Base-by-base conservation (phyloP, 1,140 invertebrate species). In the Venturia canescens region DNA sequence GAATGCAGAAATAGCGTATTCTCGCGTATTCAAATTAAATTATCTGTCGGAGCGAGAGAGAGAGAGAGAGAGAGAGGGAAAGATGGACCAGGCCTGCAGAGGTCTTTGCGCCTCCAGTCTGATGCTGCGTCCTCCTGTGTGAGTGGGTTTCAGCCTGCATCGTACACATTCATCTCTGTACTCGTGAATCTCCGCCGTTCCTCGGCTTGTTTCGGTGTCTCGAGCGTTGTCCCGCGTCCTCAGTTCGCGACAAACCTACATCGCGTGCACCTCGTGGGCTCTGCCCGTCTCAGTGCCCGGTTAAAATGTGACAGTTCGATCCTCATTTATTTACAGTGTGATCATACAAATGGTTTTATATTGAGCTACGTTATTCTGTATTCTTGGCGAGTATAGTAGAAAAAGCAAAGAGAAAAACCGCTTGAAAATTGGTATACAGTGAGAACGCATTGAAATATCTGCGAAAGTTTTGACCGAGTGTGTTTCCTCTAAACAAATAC, bases 221-320 rank as follows among this genome's bases (percentile, higher is more conserved):
- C 66, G 83, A 84, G 83, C 85, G 81, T 88, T 86, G 86, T 86
- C 84, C 85, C 86, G 81, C 83, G 84, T 85, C 86, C 86, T 88
- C 89, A 91, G 90, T 91, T 85, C 82, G 84, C 85, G 88, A 88
- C 86, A 83, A 88, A 85, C 88, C 86, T 87, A 76, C 87, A 86
- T 72, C 83, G 85, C 71, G 86, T 80, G 82, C 69, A 77, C 34
- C 70, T 85, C 85, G 86, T 80, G 70, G 44, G 16, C 21, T 44
- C 11, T 18, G 48, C 4, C 71, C n/a, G 18, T 44, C 21, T 29
- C 18, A 13, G 53, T 57, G 21, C 53, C 71, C 48, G 38, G 71
- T 27, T 57, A 74, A 74, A 74, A 74, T 74, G 71, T 74, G 71
- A 74, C 71, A 74, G 44, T 74, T 74, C 44, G 71, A 74, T 15